Percentiles rank a stretch among this genome's conserved stretches.
Evolutionary conservation across 2,797 vertebrate species (phyloP).

Genomic region (Cryptoblepharus egeriae): DNA sequence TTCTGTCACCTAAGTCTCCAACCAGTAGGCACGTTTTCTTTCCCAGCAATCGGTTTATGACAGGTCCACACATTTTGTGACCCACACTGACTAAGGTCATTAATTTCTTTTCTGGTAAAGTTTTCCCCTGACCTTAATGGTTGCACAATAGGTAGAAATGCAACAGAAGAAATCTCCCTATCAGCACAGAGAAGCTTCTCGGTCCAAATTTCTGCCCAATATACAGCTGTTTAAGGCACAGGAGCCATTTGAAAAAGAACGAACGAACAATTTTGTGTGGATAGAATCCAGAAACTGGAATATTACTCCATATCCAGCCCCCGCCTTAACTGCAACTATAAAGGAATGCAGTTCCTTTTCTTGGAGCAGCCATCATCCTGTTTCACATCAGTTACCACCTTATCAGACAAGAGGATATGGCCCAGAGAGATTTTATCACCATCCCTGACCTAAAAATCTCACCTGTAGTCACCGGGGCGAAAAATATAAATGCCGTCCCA

Average conservation of each 20-base stretch:
- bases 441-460: slow-evolving; percentile 9
- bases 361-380: background rate
- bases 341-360: background rate
- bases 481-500: background rate
- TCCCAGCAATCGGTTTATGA: background rate
- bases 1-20: background rate
- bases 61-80: background rate
- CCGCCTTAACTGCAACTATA: background rate
- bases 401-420: background rate
- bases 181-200: background rate
- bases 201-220: background rate
- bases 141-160: background rate
- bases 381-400: slow-evolving; percentile 6
- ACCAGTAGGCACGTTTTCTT: background rate
- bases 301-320: background rate
- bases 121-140: background rate
- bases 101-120: background rate
- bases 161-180: background rate
- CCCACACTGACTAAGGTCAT: background rate
- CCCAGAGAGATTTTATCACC: slow-evolving; percentile 24
- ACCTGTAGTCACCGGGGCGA: background rate
- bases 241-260: background rate
- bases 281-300: background rate
- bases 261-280: background rate
- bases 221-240: background rate